A percentile compares a stretch with the other conserved stretches of the same genome.
Evolutionary conservation across 2,888 invertebrate species (phyloP).

Genomic region (Drosophila fungiperda): DNA sequence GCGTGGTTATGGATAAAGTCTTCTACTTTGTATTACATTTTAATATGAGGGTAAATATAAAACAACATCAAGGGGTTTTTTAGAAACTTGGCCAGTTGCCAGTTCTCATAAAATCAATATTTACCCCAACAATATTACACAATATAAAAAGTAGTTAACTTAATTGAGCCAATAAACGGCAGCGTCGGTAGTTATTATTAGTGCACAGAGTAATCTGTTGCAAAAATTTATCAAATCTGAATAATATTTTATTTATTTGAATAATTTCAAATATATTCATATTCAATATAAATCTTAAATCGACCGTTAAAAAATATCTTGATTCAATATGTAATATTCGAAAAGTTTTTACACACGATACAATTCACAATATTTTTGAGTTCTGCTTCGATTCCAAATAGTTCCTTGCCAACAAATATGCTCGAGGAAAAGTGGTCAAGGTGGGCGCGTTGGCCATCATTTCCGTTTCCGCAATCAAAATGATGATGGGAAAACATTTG

Average conservation of each 20-base stretch:
- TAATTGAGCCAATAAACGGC: slow-evolving; percentile 59
- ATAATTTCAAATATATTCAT: background rate
- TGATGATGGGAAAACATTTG: slow-evolving; percentile 47
- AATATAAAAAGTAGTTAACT: slow-evolving; percentile 35
- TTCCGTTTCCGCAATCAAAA: slow-evolving; percentile 73
- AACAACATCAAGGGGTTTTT: background rate
- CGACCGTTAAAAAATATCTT: background rate
- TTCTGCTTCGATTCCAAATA: background rate
- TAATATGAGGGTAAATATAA: slow-evolving; percentile 14
- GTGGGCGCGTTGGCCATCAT: slow-evolving; percentile 50
- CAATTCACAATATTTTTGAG: background rate
- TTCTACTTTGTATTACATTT: background rate
- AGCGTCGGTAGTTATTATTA: slow-evolving; percentile 45
- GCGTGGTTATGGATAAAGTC: slow-evolving; percentile 4
- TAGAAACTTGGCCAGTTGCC: slow-evolving; percentile 38
- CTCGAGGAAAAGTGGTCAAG: slow-evolving; percentile 8
- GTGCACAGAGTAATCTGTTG: slow-evolving; percentile 26
- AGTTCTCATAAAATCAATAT: slow-evolving; percentile 66
- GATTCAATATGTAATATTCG: background rate
- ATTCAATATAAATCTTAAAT: too few species aligned
- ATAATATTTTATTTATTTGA: background rate
- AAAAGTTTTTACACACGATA: background rate
- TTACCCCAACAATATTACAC: slow-evolving; percentile 52
- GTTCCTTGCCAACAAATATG: background rate
- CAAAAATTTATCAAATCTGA: background rate